Evolutionary conservation across 2,888 invertebrate species (phyloP), one percentile per base, ranked within the genome.

Genomic region (Bhutanitis thaidina): DNA sequence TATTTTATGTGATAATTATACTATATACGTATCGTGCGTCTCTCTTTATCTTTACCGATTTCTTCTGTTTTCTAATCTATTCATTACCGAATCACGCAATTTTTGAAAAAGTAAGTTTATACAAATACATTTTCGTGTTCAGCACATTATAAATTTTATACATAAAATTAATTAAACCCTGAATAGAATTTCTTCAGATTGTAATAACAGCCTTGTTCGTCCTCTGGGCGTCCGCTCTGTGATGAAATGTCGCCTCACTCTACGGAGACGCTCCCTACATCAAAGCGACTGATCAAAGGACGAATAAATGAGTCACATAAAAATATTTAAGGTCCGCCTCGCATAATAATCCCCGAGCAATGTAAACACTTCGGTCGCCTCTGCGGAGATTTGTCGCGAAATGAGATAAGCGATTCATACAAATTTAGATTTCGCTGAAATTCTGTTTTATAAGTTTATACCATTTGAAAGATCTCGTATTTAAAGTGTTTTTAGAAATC

Each of bases 291-390:
- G 51, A 46, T 52, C 51, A 52, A 52, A 52, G 46, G 46, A 46
- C 46, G 46, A 52, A 52, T 52, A 52, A 52, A 46, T 46, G 51
- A 52, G 41, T 52, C 46, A 52, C 46, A 52, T 52, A 46, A 52
- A 52, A 52, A 52, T 52, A 52, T 52, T 46, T 46, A 46, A 52
- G 46, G 51, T 46, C 46, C 45, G 37, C 41, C 41, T 45, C 41
- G 51, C 40, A 46, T 51, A 51, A 46, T 52, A 52, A 52, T 52
- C 41, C 45, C 7, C 29, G 46, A 46, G 51, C 51, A 30, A 39
- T 44, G 50, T 45, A 46, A 51, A 51, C 51, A 51, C 45, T 51
- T 25, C 37, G 51, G 14, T 14, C 41, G 43, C 10, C 27, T 34
- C 25, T 34, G 39, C 50, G 36, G 51, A 51, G 45, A 51, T 51